Base-by-base conservation (phyloP, 2,888 invertebrate species). In the Kryphioiulus occultus region DNA sequence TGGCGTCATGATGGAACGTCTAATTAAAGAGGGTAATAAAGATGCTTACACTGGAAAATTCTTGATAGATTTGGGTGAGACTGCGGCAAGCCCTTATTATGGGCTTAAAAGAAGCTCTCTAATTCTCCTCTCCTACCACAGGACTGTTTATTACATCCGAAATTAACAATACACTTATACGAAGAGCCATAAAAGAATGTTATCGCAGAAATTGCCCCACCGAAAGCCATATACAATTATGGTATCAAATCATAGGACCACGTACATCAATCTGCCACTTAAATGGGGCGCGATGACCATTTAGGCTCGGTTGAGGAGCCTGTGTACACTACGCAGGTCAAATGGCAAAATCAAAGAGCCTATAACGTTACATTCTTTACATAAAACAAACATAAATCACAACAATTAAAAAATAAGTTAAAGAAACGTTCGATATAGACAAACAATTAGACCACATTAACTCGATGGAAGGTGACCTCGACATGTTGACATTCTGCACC, bases 41-140 rank as follows among this genome's bases (percentile, higher is more conserved):
- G 53, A 47, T 86, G 86, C 44, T 86, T 47, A 86, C 86, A 86
- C 44, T 86, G 86, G 86, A 42, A 44, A 53, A 22, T 86, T 86
- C 86, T 86, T 86, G 86, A 53, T 86, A 86, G 86, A 53, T 53
- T 86, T 86, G 44, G 68, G n/a, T 68, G 68, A 68, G 68, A 68
- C 68, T 68, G 68, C 68, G 68, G 68, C 68, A 68, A 68, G 68
- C 68, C 68, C 68, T 26, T 68, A 68, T 26, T 68, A 68, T 26
- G 68, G 68, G 68, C 68, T 68, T 68, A 68, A 68, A 68, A 68
- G 68, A 68, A 53, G 53, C 53, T 53, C 53, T 53, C 53, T 53
- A 53, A 53, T 68, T 68, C 68, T 7, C 26, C 68, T 68, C 10
- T 26, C 26, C 68, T 12, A 68, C 68, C 68, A 68, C 68, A 68